A percentile compares a stretch with the other conserved stretches of the same genome.
Conservation (phyloP, 2,797 vertebrate species). For the Platalea minor region DNA sequence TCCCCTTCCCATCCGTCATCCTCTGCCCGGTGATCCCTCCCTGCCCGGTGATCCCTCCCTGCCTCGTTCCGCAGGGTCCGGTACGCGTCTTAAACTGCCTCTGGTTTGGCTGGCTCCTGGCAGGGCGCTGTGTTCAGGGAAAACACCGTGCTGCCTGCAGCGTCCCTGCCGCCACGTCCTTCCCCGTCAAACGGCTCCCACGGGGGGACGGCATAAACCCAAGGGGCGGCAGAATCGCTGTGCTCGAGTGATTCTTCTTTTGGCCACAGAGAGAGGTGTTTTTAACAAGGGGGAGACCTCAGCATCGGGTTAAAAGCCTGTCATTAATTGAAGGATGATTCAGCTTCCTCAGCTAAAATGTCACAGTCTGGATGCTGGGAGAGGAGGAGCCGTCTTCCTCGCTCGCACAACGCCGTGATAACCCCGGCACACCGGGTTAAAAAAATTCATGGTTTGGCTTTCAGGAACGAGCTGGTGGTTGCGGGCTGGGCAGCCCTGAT, state of each 20-base stretch:
- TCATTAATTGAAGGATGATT: not conserved
- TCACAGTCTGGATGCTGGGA: not conserved
- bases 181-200: not conserved
- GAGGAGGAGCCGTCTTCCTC: not conserved
- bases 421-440: not conserved
- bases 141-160: not conserved
- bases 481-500: not conserved
- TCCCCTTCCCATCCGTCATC: not conserved
- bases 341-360: not conserved
- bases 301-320: not conserved
- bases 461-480: not conserved
- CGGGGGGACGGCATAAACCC: accelerated
- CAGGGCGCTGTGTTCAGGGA: accelerated
- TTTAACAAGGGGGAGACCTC: not conserved
- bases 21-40: not conserved
- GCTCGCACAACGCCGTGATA: not conserved
- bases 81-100: not conserved
- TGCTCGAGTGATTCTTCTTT: not conserved
- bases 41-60: not conserved
- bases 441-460: accelerated
- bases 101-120: not conserved
- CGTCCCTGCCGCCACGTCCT: not conserved
- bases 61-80: accelerated
- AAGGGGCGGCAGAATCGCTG: not conserved
- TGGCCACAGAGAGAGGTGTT: accelerated